These are phyloP conservation scores for Allacma fusca DNA, from an alignment of 2,888 invertebrate species.

Conservation along the genomic window DNA sequence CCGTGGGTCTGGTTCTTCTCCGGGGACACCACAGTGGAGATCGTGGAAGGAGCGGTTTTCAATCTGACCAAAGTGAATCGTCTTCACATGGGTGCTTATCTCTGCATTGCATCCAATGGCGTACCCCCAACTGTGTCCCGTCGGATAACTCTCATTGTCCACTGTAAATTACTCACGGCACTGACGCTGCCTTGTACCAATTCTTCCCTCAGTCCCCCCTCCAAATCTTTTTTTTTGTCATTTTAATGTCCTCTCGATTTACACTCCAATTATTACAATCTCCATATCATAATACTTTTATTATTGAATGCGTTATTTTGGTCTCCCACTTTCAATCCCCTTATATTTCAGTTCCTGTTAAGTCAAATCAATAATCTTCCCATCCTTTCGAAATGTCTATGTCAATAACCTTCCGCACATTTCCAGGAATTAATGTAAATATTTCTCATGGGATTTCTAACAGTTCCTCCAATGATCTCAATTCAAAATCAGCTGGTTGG, in stretches of 20 bases:
- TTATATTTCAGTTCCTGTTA: too few species aligned
- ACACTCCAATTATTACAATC: constrained; percentile 11
- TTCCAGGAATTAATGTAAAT: too few species aligned
- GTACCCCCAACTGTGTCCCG: constrained; percentile 89
- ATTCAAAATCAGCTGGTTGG: constrained; percentile 85
- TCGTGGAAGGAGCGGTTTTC: constrained; percentile 62
- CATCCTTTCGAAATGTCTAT: not conserved
- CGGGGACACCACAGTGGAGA: too few species aligned
- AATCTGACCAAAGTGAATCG: constrained; percentile 68
- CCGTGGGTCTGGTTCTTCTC: too few species aligned
- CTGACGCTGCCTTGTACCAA: constrained; percentile 48
- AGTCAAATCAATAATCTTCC: not conserved
- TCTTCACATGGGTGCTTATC: constrained; percentile 74
- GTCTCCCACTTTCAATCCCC: not conserved
- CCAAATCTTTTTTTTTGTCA: not conserved
- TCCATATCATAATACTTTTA: not conserved
- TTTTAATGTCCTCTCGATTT: not conserved
- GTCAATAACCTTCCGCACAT: too few species aligned
- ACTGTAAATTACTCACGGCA: constrained; percentile 69
- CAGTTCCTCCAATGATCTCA: constrained; percentile 86
- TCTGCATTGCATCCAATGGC: constrained; percentile 82
- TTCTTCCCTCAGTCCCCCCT: constrained; percentile 21
- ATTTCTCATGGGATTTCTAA: constrained; percentile 61
- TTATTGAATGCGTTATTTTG: not conserved
- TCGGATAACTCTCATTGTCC: constrained; percentile 83